Percentiles rank a stretch among this genome's conserved stretches.
Conservation (phyloP, 2,797 vertebrate genomes). For the Neopelma chrysocephalum region DNA sequence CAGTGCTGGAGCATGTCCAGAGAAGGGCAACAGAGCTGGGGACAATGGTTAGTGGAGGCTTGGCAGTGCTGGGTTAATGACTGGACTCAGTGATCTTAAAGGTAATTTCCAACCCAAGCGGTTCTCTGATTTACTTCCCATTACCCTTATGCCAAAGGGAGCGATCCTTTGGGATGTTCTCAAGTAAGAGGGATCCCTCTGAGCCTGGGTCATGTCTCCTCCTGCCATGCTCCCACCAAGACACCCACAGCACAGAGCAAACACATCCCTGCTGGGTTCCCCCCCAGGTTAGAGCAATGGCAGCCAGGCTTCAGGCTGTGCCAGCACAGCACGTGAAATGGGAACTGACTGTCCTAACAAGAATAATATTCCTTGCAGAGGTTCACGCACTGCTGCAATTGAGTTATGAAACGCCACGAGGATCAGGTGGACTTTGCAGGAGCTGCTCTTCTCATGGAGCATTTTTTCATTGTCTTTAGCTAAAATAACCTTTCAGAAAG, state of each 20-base stretch:
- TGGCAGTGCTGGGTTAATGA: not conserved
- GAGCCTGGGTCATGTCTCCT: not conserved
- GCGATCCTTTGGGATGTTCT: not conserved
- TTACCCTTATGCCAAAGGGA: not conserved
- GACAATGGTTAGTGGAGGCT: not conserved
- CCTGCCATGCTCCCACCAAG: not conserved
- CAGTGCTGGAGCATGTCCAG: not conserved
- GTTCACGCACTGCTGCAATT: not conserved
- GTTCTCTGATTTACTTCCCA: not conserved
- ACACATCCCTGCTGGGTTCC: too few species aligned
- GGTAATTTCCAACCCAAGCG: rapidly evolving
- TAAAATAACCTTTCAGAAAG: conserved; percentile 4
- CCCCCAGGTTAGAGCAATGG: not conserved
- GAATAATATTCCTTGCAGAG: not conserved
- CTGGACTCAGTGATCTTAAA: not conserved
- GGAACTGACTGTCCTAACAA: not conserved
- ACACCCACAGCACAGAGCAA: not conserved
- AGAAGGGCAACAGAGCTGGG: not conserved
- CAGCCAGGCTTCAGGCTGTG: not conserved
- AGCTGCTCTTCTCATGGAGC: not conserved
- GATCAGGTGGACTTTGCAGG: not conserved
- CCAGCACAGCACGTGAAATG: not conserved
- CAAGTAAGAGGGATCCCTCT: not conserved
- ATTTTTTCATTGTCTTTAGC: not conserved
- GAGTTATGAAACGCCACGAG: not conserved